Evolutionary conservation across 1,140 invertebrate genomes (phyloP), one percentile per base, ranked within the genome.

Genomic region (Marisa cornuarietis): DNA sequence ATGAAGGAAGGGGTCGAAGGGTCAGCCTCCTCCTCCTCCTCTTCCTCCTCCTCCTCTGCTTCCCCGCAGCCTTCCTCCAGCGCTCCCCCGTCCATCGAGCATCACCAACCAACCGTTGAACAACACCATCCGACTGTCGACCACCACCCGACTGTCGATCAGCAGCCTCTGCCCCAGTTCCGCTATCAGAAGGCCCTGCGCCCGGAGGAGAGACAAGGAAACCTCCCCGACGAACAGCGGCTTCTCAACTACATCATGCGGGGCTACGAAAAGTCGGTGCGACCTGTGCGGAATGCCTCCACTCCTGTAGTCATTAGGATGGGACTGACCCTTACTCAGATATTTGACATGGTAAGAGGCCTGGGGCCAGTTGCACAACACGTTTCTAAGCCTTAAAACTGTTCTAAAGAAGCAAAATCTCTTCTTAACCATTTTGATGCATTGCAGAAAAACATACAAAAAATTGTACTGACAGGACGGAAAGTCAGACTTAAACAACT

Each of bases 261-360:
- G 77, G 92, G 92, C 31, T 94, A 94, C 82, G 93, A 94, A 81
- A 89, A 90, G 62, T 89, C 92, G 74, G 93, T 93, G 0, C 84
- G 93, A 61, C 93, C 93, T 0, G 93, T 94, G 0, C 81, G 87
- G 71, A 93, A 94, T 85, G 91, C 93, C 8, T 91, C 91, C 11
- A 89, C 92, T 31, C 87, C 93, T 2, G 91, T 94, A 10, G 85
- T 92, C 26, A 92, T 94, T 49, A 87, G 92, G 82, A 91, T 94
- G 77, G 93, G 93, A 20, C 91, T 94, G 76, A 93, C 93, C 24
- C 90, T 94, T 18, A 93, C 93, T 42, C 93, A 94, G 85, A 93
- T 94, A 78, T 92, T 89, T 76, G 89, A 90, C 68, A 86, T 90
- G 88, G 89, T 89, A 80, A 83, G 87, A 82, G 9, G 16, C 54